Percentiles rank a stretch among this genome's conserved stretches.
These are phyloP conservation scores for Leptobrachium ailaonicum DNA, from an alignment of 2,113 vertebrate species.

Conservation along the genomic window DNA sequence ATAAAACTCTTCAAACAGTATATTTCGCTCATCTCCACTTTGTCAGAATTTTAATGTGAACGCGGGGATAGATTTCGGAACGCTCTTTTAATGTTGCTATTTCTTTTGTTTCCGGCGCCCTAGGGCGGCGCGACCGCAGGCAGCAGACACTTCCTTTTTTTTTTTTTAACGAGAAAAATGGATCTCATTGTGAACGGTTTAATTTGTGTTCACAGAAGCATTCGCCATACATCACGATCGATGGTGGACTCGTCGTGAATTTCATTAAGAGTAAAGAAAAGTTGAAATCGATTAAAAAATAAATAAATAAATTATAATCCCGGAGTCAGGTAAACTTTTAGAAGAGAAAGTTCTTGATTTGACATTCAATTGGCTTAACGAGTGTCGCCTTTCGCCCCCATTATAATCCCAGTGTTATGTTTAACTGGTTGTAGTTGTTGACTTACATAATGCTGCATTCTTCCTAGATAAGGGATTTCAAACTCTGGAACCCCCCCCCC, in stretches of 20 bases:
- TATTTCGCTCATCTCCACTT: slow-evolving; percentile 13
- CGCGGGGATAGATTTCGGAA: not conserved
- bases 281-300: not conserved
- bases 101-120: slow-evolving; percentile 36
- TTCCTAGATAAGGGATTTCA: too few relatives aligned
- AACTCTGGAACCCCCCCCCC: too few relatives aligned
- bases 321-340: not conserved
- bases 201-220: slow-evolving; percentile 56
- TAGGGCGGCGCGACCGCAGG: slow-evolving; percentile 25
- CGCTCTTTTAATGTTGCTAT: slow-evolving; percentile 21
- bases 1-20: slow-evolving; percentile 12
- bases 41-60: slow-evolving; percentile 38
- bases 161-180: slow-evolving; percentile 58
- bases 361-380: too few relatives aligned
- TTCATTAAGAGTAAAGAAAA: slow-evolving; percentile 45
- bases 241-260: slow-evolving; percentile 59
- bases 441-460: too few relatives aligned
- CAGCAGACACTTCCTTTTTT: slow-evolving; percentile 33
- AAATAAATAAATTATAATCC: not conserved
- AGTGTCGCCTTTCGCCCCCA: too few relatives aligned
- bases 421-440: too few relatives aligned
- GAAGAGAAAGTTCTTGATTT: not conserved
- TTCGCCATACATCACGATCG: slow-evolving; percentile 58
- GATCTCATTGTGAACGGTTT: slow-evolving; percentile 60
- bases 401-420: too few relatives aligned